Percentiles rank a stretch among this genome's conserved stretches.
These are phyloP conservation scores for Sminthurinus aureus DNA, from an alignment of 2,888 invertebrate genomes.

Conservation along the genomic window DNA sequence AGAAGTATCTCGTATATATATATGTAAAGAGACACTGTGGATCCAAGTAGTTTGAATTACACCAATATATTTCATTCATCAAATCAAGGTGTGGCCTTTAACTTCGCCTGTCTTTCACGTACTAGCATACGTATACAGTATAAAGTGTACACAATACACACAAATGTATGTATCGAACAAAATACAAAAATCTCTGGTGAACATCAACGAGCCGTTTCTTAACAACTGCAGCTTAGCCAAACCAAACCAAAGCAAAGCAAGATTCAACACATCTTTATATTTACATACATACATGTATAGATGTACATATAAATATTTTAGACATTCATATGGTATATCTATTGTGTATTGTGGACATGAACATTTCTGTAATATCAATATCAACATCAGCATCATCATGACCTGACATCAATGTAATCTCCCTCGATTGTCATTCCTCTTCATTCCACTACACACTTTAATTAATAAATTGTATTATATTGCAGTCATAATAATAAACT, in stretches of 20 bases:
- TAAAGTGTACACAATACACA: too few relatives aligned
- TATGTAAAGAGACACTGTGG: constrained; percentile 23
- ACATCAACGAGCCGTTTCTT: neutral
- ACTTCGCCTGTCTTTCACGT: constrained; percentile 1
- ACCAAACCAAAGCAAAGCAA: neutral
- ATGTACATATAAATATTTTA: too few relatives aligned
- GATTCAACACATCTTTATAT: too few relatives aligned
- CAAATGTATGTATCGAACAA: too few relatives aligned
- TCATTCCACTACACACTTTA: neutral
- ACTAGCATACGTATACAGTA: neutral
- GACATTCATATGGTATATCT: neutral
- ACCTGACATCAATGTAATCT: constrained; percentile 5
- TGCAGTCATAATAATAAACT: neutral
- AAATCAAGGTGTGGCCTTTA: constrained; percentile 41
- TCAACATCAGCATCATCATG: neutral
- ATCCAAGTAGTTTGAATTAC: constrained; percentile 35
- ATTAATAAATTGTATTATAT: neutral
- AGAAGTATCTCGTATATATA: neutral
- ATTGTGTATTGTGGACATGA: neutral
- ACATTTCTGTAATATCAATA: neutral
- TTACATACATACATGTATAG: too few relatives aligned
- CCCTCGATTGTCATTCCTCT: neutral
- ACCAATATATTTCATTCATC: constrained; percentile 33
- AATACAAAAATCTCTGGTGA: neutral
- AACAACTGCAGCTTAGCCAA: neutral